Conservation (phyloP, 2,888 invertebrate species). For the Scaptomyza parva region DNA sequence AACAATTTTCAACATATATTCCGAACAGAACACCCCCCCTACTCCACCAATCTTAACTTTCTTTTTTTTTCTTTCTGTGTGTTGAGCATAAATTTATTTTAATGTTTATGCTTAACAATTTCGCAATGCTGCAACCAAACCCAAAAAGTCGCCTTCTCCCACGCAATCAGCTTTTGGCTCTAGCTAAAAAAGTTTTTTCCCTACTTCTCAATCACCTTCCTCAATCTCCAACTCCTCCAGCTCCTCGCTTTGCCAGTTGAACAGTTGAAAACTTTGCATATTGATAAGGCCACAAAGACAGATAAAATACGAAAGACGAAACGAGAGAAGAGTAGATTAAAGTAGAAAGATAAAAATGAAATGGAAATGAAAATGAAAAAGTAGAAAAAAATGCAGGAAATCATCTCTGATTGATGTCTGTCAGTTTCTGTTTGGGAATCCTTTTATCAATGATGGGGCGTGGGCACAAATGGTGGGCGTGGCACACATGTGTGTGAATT, state of each 20-base stretch:
- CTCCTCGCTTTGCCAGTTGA: neutral
- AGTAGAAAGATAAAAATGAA: conserved; percentile 33
- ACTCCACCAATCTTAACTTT: neutral
- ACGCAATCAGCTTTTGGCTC: conserved; percentile 57
- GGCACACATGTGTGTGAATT: conserved; percentile 28
- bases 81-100: conserved; percentile 79
- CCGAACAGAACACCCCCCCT: neutral
- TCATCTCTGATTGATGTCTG: conserved; percentile 73
- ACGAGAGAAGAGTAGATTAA: conserved; percentile 59
- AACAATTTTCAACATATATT: conserved; percentile 68
- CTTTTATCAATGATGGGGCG: conserved; percentile 63
- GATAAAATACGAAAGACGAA: conserved; percentile 69
- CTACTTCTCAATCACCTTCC: neutral
- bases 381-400: neutral
- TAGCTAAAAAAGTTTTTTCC: conserved; percentile 50
- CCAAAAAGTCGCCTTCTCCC: conserved; percentile 19
- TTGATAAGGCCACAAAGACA: conserved; percentile 67
- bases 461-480: conserved; percentile 27
- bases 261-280: conserved; percentile 79
- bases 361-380: neutral
- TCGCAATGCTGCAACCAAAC: conserved; percentile 46
- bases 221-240: neutral
- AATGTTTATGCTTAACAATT: conserved; percentile 80
- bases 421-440: conserved; percentile 64
- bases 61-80: conserved; percentile 53